Conservation (phyloP, 2,888 invertebrate species). For the Temnothorax ravouxi region DNA sequence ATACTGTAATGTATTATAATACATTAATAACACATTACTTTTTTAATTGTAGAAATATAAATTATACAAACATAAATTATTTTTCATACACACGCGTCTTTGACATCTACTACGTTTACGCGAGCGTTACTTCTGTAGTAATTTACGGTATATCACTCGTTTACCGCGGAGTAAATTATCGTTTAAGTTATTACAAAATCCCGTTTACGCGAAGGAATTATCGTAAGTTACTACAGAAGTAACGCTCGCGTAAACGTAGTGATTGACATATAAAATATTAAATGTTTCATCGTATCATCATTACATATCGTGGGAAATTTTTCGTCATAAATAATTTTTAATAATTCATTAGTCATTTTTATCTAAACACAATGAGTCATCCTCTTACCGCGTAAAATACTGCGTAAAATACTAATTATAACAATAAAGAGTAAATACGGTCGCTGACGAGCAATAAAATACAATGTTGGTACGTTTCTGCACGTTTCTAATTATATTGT, state of each 20-base stretch:
- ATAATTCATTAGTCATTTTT: not conserved
- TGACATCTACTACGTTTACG: too few species aligned
- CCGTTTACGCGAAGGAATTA: too few species aligned
- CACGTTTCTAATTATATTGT: not conserved
- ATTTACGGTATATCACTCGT: too few species aligned
- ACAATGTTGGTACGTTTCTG: too few species aligned
- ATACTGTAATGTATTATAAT: too few species aligned
- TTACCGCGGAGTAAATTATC: too few species aligned
- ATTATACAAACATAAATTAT: not conserved
- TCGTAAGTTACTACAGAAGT: too few species aligned
- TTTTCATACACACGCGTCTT: not conserved
- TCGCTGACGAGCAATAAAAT: too few species aligned
- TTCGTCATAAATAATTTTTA: not conserved
- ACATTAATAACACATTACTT: not conserved
- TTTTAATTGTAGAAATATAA: slow-evolving; percentile 2
- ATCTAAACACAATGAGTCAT: not conserved
- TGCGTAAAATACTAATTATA: not conserved
- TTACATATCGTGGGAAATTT: not conserved
- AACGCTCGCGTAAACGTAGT: too few species aligned
- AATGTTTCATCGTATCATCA: not conserved
- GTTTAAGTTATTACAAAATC: too few species aligned
- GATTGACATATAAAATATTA: not conserved
- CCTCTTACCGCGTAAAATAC: not conserved
- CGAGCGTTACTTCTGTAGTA: too few species aligned
- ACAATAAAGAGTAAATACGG: too few species aligned